A percentile compares a stretch with the other conserved stretches of the same genome.
These are phyloP conservation scores for Drosophila santomea DNA, from an alignment of 1,140 invertebrate genomes.

Conservation along the genomic window DNA sequence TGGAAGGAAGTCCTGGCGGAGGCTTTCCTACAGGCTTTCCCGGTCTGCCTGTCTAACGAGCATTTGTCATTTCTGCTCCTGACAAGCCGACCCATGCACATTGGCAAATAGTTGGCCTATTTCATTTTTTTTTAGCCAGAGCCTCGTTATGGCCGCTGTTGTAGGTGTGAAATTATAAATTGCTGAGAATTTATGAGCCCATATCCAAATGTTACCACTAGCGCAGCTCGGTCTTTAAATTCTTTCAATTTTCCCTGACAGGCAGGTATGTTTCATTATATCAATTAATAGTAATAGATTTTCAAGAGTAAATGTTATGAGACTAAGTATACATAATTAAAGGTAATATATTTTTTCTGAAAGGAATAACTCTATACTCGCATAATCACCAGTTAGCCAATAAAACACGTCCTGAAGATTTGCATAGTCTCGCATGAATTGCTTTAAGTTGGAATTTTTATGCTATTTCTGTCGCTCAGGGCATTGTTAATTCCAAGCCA, in stretches of 20 bases:
- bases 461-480: constrained; percentile 6
- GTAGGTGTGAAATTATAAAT: constrained; percentile 80
- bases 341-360: too few species aligned
- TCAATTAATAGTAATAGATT: too few species aligned
- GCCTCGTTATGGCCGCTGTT: constrained; percentile 55
- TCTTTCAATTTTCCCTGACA: neutral
- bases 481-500: constrained; percentile 40
- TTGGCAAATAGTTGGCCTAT: constrained; percentile 74
- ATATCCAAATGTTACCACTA: constrained; percentile 50
- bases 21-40: constrained; percentile 54
- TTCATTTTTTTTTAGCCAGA: neutral
- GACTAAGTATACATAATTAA: neutral
- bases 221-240: neutral
- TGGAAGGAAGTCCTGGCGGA: constrained; percentile 22
- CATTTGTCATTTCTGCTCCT: constrained; percentile 75
- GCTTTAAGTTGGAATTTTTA: constrained; percentile 36
- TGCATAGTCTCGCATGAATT: constrained; percentile 28
- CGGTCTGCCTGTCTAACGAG: constrained; percentile 73
- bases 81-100: constrained; percentile 70
- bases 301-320: too few species aligned
- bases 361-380: too few species aligned
- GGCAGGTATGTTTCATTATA: too few species aligned
- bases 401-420: constrained; percentile 21
- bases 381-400: neutral
- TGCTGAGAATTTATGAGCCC: constrained; percentile 71